A percentile compares a stretch with the other conserved stretches of the same genome.
phyloP scores from a whole-genome alignment of 1,140 invertebrate species.

The Heterodera schachtii region DNA sequence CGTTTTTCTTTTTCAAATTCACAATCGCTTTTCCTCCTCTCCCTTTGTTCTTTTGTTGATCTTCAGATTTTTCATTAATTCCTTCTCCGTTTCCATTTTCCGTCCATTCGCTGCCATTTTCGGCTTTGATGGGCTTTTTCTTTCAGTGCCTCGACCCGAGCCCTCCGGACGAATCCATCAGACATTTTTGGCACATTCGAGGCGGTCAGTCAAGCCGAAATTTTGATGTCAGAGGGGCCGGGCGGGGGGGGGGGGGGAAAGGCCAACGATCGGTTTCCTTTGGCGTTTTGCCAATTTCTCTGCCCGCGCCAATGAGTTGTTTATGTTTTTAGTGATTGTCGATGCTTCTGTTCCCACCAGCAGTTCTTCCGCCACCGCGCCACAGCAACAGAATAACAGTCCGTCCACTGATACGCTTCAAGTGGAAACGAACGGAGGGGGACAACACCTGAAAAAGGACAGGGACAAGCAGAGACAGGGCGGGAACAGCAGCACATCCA shows the following conservation, averaged over 20 bases:
- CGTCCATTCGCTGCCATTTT: not conserved
- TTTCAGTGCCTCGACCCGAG: slow-evolving; percentile 47
- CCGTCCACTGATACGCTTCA: slow-evolving; percentile 6
- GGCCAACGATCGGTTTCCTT: too few relatives aligned
- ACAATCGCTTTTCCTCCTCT: not conserved
- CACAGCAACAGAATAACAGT: slow-evolving; percentile 5
- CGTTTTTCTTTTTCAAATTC: not conserved
- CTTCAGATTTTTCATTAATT: too few relatives aligned
- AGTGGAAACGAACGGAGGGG: slow-evolving; percentile 14
- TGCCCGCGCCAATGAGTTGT: too few relatives aligned
- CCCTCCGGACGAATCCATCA: slow-evolving; percentile 41
- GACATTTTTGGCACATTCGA: slow-evolving; percentile 53
- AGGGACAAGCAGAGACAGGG: not conserved
- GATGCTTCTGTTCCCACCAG: not conserved
- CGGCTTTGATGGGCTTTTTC: slow-evolving; percentile 44
- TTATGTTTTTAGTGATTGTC: slow-evolving; percentile 13
- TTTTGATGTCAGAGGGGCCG: not conserved
- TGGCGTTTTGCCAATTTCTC: too few relatives aligned
- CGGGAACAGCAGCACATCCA: not conserved
- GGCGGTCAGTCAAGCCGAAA: slow-evolving; percentile 31
- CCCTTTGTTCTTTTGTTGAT: too few relatives aligned
- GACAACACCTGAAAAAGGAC: not conserved
- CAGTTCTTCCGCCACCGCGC: not conserved
- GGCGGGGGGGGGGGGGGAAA: too few relatives aligned
- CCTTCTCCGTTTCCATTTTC: not conserved